Conservation (phyloP, 2,797 vertebrate genomes). For the Melanotaenia trifasciata region DNA sequence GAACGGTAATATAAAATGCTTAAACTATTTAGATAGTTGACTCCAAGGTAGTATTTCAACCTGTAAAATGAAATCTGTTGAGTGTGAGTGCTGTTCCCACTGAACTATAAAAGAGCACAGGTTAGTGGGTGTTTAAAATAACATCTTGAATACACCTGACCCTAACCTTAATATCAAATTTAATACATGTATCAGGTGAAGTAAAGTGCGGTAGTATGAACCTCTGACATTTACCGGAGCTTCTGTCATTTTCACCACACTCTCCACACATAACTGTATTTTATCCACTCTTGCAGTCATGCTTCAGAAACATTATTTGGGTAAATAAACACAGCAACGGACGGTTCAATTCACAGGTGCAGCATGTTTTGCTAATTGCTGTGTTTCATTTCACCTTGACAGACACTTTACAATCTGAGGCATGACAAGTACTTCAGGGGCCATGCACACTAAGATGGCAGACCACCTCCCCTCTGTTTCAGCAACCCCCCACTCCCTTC, state of each 20-base stretch:
- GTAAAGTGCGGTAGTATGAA: neutral
- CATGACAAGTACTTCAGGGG: slow-evolving; percentile 66
- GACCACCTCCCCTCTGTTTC: slow-evolving; percentile 62
- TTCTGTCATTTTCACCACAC: slow-evolving; percentile 27
- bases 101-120: slow-evolving; percentile 22
- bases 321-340: slow-evolving; percentile 42
- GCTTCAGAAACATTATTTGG: slow-evolving; percentile 24
- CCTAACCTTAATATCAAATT: slow-evolving; percentile 21
- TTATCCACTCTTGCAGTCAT: slow-evolving; percentile 20
- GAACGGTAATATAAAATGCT: slow-evolving; percentile 25
- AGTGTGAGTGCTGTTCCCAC: slow-evolving; percentile 16
- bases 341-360: slow-evolving; percentile 56
- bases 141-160: slow-evolving; percentile 30
- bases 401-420: slow-evolving; percentile 74
- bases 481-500: slow-evolving; percentile 35
- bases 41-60: slow-evolving; percentile 25
- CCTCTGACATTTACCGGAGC: slow-evolving; percentile 45
- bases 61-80: neutral
- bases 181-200: slow-evolving; percentile 13
- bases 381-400: slow-evolving; percentile 73
- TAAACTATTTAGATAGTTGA: slow-evolving; percentile 25
- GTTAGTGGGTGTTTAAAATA: slow-evolving; percentile 17
- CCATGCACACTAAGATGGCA: slow-evolving; percentile 50
- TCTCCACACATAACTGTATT: slow-evolving; percentile 47
- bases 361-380: slow-evolving; percentile 50